These are phyloP conservation scores for Schizaphis graminum DNA, from an alignment of 2,888 invertebrate species.

Conservation along the genomic window DNA sequence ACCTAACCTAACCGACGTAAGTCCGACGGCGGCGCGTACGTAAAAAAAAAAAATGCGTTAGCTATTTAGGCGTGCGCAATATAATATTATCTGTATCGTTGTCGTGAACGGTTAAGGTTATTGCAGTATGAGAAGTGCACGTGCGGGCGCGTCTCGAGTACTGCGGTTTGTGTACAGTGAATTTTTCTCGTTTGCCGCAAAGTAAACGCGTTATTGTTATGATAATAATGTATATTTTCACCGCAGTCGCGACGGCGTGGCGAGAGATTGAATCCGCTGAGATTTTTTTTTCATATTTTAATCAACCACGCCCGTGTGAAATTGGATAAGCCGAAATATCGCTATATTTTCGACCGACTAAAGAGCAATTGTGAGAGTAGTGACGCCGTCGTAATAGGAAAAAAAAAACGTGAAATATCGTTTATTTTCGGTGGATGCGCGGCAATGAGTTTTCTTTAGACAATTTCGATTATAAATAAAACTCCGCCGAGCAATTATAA, in stretches of 20 bases:
- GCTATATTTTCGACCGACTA: not conserved
- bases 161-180: not conserved
- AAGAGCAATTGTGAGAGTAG: not conserved
- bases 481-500: not conserved
- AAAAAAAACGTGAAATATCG: not conserved
- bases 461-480: conserved; percentile 8
- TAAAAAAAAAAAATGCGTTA: not conserved
- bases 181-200: not conserved
- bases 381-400: not conserved
- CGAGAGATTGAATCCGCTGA: not conserved
- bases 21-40: not conserved
- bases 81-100: not conserved
- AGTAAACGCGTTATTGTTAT: conserved; percentile 4
- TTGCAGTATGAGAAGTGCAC: too few species aligned
- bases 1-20: too few species aligned
- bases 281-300: conserved; percentile 2
- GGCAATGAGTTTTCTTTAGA: not conserved
- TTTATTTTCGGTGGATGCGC: not conserved
- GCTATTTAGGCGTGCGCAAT: not conserved
- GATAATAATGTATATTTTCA: not conserved
- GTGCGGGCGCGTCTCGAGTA: not conserved
- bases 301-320: not conserved
- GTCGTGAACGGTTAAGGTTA: conserved; percentile 9
- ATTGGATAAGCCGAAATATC: not conserved
- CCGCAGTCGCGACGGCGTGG: too few species aligned